A percentile compares a stretch with the other conserved stretches of the same genome.
phyloP scores from a whole-genome alignment of 2,888 invertebrate species.

The Papilio gigon region DNA sequence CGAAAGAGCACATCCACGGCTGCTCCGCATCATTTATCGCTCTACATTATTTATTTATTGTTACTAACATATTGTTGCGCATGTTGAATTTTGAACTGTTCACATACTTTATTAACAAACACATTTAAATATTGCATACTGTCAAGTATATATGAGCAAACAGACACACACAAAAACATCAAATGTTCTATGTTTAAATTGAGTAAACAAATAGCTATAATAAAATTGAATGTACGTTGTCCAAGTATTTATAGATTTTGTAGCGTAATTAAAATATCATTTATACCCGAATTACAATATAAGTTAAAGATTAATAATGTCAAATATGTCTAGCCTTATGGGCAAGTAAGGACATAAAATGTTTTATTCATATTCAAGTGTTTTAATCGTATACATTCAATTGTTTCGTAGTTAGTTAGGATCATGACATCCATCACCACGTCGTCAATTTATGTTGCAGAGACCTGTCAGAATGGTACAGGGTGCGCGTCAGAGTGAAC shows the following conservation, averaged over 20 bases:
- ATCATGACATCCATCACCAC: conserved; percentile 72
- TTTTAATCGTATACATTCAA: background rate
- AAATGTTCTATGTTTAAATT: conserved; percentile 29
- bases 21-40: conserved; percentile 63
- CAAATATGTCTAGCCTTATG: background rate
- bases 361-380: conserved; percentile 8
- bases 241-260: conserved; percentile 19
- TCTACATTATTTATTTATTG: conserved; percentile 65
- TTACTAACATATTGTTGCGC: conserved; percentile 67
- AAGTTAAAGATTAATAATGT: conserved; percentile 31
- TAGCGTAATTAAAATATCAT: conserved; percentile 9
- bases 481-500: conserved; percentile 92
- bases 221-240: conserved; percentile 27
- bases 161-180: conserved; percentile 42
- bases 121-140: conserved; percentile 82
- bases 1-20: conserved; percentile 67
- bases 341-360: background rate
- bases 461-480: conserved; percentile 90
- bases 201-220: background rate
- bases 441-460: conserved; percentile 81
- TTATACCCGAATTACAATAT: background rate
- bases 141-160: conserved; percentile 59
- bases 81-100: conserved; percentile 64
- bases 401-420: conserved; percentile 45
- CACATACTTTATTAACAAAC: conserved; percentile 54